Base-by-base conservation (phyloP, 1,140 invertebrate genomes). In the Watersipora subatra region DNA sequence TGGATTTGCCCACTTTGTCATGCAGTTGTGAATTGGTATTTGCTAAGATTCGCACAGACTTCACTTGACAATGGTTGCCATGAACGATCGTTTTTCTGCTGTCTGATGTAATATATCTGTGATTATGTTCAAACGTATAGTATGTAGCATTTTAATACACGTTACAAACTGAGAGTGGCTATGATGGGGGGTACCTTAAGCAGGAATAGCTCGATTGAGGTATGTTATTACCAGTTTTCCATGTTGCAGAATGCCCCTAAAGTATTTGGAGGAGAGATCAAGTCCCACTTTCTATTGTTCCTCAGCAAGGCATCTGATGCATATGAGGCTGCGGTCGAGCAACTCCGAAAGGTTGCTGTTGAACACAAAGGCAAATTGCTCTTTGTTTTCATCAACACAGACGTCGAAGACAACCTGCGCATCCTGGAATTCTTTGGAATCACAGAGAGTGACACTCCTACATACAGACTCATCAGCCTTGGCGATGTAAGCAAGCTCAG, bases 401-500 rank as follows among this genome's bases (percentile, higher is more conserved):
- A 92, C 75, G 91, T 97, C 78, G 88, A 93, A 78, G 96, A 99
- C 75, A 95, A 99, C 78, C 86, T 89, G 70, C 87, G 94, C 75
- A 98, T 99, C 76, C 84, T 98, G 72, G 96, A 99, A 82, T 99
- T 96, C 90, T 99, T 99, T 79, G 96, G 96, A 70, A 89, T 98
- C 85, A 93, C 91, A 81, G 89, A 89, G 73, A 87, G 89, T 22
- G 90, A 97, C 74, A 85, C 92, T 15, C 96, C 97, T 17, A 86
- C 90, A 12, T 89, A 96, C 76, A 87, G 97, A 73, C 83, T 99
- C 58, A 98, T 99, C 76, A 87, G 88, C 66, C 82, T 99, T 59
- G 92, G 94, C 80, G 91, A 98, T 74, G 34, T 46, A 46, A 12
- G 34, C n/a, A n/a, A 7, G 7, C 34, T 12, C n/a, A n/a, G n/a